phyloP scores from a whole-genome alignment of 2,888 invertebrate species.

The Nomada goodeniana region DNA sequence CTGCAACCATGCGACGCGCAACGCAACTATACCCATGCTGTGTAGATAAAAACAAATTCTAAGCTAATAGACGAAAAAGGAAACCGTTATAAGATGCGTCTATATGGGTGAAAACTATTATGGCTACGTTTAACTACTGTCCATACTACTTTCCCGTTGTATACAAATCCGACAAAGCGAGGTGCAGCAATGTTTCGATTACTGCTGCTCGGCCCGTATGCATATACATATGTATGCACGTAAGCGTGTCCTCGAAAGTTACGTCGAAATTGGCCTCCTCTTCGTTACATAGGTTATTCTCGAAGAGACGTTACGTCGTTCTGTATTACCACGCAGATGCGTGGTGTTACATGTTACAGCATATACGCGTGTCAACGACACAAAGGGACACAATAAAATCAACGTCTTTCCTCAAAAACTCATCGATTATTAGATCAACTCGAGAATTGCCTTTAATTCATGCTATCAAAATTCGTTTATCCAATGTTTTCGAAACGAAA shows the following conservation, averaged over 20 bases:
- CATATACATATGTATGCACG: not conserved
- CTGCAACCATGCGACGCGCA: not conserved
- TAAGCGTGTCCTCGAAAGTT: conserved; percentile 50
- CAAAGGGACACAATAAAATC: conserved; percentile 51
- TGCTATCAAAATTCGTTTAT: not conserved
- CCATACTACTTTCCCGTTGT: conserved; percentile 36
- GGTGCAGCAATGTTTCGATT: conserved; percentile 37
- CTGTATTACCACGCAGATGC: conserved; percentile 52
- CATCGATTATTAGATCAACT: conserved; percentile 30
- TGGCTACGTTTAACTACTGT: conserved; percentile 15
- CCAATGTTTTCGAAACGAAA: not conserved
- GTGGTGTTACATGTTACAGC: conserved; percentile 56
- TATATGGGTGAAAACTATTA: conserved; percentile 33
- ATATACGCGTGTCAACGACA: conserved; percentile 65
- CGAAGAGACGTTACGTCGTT: conserved; percentile 50
- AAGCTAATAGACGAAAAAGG: not conserved
- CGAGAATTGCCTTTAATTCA: conserved; percentile 23
- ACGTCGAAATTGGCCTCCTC: conserved; percentile 57
- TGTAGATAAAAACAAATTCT: not conserved
- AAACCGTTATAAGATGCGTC: not conserved
- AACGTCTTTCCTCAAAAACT: conserved; percentile 3
- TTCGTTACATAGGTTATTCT: conserved; percentile 57
- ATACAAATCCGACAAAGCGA: conserved; percentile 24
- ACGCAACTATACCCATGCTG: not conserved
- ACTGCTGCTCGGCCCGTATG: not conserved